Conservation (phyloP, 2,797 vertebrate genomes). For the Halcyon leucocephala region DNA sequence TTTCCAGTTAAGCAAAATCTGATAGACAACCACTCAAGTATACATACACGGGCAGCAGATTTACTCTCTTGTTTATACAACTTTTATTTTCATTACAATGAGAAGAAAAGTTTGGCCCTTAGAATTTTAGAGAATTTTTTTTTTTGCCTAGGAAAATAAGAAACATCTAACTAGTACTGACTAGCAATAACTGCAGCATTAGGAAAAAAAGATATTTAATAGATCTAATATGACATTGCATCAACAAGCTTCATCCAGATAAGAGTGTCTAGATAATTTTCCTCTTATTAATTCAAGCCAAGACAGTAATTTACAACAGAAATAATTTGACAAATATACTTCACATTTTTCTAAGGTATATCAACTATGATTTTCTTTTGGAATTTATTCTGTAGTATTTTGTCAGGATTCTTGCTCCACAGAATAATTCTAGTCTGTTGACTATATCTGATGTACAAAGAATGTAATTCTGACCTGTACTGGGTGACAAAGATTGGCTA, state of each 20-base stretch:
- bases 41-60: neutral
- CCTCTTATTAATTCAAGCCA: neutral
- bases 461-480: neutral
- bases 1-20: neutral
- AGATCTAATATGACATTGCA: neutral
- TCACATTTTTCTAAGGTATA: neutral
- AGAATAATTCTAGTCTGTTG: neutral
- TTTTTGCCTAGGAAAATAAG: neutral
- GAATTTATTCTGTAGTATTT: neutral
- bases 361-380: neutral
- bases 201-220: neutral
- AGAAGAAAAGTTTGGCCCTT: neutral
- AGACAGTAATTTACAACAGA: neutral
- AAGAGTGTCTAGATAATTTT: neutral
- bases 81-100: neutral
- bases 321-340: neutral
- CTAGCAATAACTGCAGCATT: neutral
- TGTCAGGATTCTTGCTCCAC: neutral
- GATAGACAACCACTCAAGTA: neutral
- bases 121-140: neutral
- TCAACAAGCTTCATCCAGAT: neutral
- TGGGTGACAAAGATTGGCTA: neutral
- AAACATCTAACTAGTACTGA: neutral
- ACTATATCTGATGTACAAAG: neutral
- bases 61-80: neutral